phyloP scores from a whole-genome alignment of 2,113 vertebrate genomes.

The Peromyscus polionotus region DNA sequence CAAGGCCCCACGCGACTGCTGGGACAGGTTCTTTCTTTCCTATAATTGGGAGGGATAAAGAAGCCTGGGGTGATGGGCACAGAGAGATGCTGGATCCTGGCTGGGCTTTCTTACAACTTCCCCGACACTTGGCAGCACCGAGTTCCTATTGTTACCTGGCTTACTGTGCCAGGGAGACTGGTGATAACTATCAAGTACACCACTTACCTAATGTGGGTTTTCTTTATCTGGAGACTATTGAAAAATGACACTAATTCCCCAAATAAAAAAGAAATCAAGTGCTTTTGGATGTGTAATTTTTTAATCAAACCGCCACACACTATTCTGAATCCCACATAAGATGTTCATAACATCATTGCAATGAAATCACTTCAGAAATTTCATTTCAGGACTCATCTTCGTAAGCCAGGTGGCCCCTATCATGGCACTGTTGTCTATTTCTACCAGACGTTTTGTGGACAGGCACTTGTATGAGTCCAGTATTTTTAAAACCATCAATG shows the following conservation, averaged over 20 bases:
- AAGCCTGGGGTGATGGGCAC: neutral
- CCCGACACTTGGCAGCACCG: neutral
- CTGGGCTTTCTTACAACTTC: neutral
- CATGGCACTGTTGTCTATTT: neutral
- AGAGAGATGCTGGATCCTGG: neutral
- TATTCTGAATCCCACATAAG: neutral
- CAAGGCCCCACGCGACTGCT: neutral
- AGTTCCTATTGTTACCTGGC: neutral
- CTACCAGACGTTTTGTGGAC: neutral
- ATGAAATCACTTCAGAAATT: slow-evolving; percentile 19
- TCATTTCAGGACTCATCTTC: neutral
- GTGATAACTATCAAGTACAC: neutral
- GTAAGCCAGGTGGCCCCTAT: neutral
- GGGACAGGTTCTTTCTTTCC: neutral
- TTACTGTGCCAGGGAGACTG: neutral
- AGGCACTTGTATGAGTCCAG: neutral
- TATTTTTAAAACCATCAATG: neutral
- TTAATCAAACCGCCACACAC: neutral
- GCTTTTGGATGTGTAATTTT: neutral
- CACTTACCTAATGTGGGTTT: neutral
- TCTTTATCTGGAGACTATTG: neutral
- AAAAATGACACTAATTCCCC: slow-evolving; percentile 2
- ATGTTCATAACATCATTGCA: neutral
- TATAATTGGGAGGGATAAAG: neutral
- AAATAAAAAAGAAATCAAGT: slow-evolving; percentile 10